Percentiles rank a stretch among this genome's conserved stretches.
These are phyloP conservation scores for Catalaphyllia jardinei DNA, from an alignment of 64 coral and sea anemone genomes.

Conservation along the genomic window DNA sequence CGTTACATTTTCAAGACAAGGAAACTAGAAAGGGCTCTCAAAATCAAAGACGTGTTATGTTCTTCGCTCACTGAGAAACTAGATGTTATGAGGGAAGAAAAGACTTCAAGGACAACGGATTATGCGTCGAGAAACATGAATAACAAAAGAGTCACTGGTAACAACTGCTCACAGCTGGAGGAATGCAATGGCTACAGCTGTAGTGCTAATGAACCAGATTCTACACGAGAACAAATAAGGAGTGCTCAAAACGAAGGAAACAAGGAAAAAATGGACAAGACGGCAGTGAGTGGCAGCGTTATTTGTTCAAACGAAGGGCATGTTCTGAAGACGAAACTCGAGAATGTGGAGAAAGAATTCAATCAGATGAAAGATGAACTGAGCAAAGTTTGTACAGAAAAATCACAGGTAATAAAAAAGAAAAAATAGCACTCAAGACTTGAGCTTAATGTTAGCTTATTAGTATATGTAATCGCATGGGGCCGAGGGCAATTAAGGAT, in stretches of 20 bases:
- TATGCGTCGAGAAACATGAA: conserved; percentile 20
- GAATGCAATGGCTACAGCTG: neutral
- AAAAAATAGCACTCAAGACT: neutral
- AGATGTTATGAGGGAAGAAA: conserved; percentile 83
- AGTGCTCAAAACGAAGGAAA: conserved; percentile 31
- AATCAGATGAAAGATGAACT: conserved; percentile 45
- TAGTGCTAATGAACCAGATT: neutral
- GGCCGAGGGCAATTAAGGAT: too few relatives aligned
- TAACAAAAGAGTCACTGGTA: conserved; percentile 39
- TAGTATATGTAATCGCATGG: too few relatives aligned
- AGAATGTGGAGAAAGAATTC: conserved; percentile 54
- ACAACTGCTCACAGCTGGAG: neutral
- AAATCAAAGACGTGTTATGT: conserved; percentile 58
- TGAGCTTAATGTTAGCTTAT: too few relatives aligned
- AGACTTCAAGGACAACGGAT: conserved; percentile 8
- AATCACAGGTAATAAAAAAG: conserved; percentile 56
- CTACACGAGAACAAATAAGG: conserved; percentile 3
- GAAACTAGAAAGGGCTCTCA: conserved; percentile 55
- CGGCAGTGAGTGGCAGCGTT: neutral
- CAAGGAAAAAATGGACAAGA: conserved; percentile 11
- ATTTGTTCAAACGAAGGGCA: conserved; percentile 41
- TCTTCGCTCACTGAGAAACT: conserved; percentile 57
- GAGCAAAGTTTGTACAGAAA: conserved; percentile 46
- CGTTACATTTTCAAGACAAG: conserved; percentile 52
- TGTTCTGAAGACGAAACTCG: conserved; percentile 35